These are phyloP conservation scores for Saiga tatarica DNA, from an alignment of 2,113 vertebrate species.

Conservation along the genomic window DNA sequence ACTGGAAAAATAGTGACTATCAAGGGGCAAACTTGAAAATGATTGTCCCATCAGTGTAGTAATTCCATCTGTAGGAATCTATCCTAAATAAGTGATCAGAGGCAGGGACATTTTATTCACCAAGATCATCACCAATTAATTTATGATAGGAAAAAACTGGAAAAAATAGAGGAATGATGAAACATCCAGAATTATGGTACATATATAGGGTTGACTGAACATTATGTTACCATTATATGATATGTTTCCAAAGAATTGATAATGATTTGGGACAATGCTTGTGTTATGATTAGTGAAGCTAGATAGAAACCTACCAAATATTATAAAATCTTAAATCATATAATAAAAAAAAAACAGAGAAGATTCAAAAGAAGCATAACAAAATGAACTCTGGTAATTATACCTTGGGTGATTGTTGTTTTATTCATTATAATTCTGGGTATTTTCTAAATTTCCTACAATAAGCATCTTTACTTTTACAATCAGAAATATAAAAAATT, in stretches of 20 bases:
- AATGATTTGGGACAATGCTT: neutral
- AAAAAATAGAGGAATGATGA: constrained; percentile 4
- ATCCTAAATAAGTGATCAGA: constrained; percentile 3
- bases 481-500: neutral
- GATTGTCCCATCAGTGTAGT: neutral
- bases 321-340: neutral
- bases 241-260: neutral
- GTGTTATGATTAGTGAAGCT: neutral
- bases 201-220: neutral
- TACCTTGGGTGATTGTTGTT: neutral
- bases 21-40: neutral
- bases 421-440: neutral
- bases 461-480: constrained; percentile 4
- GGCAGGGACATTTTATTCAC: neutral
- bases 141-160: neutral
- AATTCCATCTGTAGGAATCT: neutral
- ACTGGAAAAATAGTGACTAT: neutral
- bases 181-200: neutral
- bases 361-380: neutral
- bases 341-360: neutral
- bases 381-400: constrained; percentile 6
- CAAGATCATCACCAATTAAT: neutral
- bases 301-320: neutral
- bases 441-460: constrained; percentile 1
- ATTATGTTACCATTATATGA: neutral